phyloP scores from a whole-genome alignment of 2,797 vertebrate genomes.

The Schizothorax lantsangensis region DNA sequence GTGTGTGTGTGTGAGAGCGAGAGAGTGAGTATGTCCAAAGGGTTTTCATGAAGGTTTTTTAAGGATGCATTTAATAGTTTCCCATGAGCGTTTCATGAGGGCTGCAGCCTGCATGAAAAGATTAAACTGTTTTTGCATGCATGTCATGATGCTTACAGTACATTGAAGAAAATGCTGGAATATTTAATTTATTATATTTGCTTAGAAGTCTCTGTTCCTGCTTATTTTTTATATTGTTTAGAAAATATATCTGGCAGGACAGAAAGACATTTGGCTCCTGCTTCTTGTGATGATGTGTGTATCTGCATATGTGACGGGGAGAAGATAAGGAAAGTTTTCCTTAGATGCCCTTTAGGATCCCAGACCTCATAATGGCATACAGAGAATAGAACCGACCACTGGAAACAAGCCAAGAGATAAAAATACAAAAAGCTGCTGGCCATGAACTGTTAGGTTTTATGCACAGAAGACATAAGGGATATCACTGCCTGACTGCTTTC shows the following conservation, averaged over 20 bases:
- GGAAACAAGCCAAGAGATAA: not conserved
- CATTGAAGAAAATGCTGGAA: not conserved
- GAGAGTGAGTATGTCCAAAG: not conserved
- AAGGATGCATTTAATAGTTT: slow-evolving; percentile 23
- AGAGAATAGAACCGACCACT: not conserved
- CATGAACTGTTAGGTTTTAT: slow-evolving; percentile 28
- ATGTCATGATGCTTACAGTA: not conserved
- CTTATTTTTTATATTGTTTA: slow-evolving; percentile 1
- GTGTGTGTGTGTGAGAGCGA: not conserved
- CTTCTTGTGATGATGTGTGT: not conserved
- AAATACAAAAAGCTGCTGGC: slow-evolving; percentile 17
- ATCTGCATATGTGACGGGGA: not conserved
- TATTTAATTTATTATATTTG: not conserved
- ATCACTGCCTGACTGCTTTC: slow-evolving; percentile 31
- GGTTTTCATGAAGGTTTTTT: not conserved
- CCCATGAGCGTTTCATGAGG: not conserved
- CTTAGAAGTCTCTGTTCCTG: not conserved
- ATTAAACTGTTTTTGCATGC: not conserved
- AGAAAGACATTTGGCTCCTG: slow-evolving; percentile 39
- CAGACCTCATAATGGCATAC: not conserved
- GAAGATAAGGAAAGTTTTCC: not conserved
- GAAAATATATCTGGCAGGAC: slow-evolving; percentile 26
- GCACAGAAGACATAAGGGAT: slow-evolving; percentile 6
- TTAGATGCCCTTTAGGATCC: not conserved
- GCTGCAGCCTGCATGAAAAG: not conserved